Evolutionary conservation across 2,797 vertebrate species (phyloP).

Genomic region (Margarornis squamiger): DNA sequence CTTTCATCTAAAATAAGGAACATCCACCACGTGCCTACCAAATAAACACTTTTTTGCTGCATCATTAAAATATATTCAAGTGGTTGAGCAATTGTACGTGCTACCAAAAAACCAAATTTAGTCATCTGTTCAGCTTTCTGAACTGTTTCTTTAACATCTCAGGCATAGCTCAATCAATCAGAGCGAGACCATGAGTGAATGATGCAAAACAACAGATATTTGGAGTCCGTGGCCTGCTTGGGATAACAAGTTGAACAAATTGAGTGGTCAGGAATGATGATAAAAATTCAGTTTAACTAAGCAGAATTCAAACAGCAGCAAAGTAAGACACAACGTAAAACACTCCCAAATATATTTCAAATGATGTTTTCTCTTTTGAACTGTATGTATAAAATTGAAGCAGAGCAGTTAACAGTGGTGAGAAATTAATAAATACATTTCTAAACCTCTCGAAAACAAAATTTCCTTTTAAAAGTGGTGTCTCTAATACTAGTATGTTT

Average conservation of each 20-base stretch:
- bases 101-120: not conserved
- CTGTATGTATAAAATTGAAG: not conserved
- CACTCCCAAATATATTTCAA: not conserved
- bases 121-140: not conserved
- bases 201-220: not conserved
- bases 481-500: not conserved
- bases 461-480: not conserved
- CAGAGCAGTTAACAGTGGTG: not conserved
- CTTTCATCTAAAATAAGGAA: conserved; percentile 34
- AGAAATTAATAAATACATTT: not conserved
- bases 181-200: not conserved
- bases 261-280: not conserved
- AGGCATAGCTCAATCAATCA: not conserved
- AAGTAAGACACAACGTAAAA: not conserved
- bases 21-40: not conserved
- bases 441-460: not conserved
- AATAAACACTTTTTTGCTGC: not conserved
- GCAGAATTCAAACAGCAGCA: not conserved
- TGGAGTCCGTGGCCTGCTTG: not conserved
- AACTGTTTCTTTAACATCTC: not conserved
- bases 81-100: not conserved
- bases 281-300: not conserved
- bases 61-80: not conserved
- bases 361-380: not conserved
- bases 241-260: not conserved